phyloP scores from a whole-genome alignment of 2,797 vertebrate genomes.

The Hybognathus amarus region DNA sequence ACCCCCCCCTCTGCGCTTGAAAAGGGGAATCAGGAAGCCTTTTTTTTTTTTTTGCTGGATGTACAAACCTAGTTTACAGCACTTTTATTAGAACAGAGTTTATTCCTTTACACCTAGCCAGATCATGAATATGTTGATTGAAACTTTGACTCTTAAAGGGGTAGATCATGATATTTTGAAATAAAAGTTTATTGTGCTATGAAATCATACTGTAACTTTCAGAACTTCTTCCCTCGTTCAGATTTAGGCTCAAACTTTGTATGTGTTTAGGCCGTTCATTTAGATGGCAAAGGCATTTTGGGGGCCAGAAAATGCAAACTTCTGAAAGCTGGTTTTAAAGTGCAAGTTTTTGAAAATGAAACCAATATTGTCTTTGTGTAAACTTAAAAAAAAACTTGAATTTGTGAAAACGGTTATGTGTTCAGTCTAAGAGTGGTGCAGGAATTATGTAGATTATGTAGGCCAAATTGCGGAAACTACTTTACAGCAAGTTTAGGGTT shows the following conservation, averaged over 20 bases:
- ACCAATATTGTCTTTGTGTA: neutral
- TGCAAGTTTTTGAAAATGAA: too few relatives aligned
- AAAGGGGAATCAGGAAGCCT: slow-evolving; percentile 20
- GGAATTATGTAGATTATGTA: neutral
- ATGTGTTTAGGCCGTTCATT: neutral
- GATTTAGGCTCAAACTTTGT: neutral
- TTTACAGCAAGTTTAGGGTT: neutral
- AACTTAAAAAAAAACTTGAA: neutral
- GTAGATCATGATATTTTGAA: slow-evolving; percentile 28
- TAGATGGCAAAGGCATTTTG: neutral
- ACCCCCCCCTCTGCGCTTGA: neutral
- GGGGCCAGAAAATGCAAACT: neutral
- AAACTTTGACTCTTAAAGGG: slow-evolving; percentile 31
- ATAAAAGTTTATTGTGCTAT: slow-evolving; percentile 11
- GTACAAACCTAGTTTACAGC: slow-evolving; percentile 16
- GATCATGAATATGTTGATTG: slow-evolving; percentile 2
- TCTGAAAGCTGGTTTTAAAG: too few relatives aligned
- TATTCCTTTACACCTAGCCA: neutral
- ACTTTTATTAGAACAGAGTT: slow-evolving; percentile 34
- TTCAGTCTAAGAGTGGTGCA: neutral
- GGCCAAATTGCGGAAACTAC: too few relatives aligned
- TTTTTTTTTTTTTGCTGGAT: slow-evolving; percentile 11
- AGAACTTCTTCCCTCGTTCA: slow-evolving; percentile 1
- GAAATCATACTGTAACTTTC: slow-evolving; percentile 14
- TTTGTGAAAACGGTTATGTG: neutral